phyloP scores from a whole-genome alignment of 2,113 vertebrate genomes.

The Cinclus cinclus region DNA sequence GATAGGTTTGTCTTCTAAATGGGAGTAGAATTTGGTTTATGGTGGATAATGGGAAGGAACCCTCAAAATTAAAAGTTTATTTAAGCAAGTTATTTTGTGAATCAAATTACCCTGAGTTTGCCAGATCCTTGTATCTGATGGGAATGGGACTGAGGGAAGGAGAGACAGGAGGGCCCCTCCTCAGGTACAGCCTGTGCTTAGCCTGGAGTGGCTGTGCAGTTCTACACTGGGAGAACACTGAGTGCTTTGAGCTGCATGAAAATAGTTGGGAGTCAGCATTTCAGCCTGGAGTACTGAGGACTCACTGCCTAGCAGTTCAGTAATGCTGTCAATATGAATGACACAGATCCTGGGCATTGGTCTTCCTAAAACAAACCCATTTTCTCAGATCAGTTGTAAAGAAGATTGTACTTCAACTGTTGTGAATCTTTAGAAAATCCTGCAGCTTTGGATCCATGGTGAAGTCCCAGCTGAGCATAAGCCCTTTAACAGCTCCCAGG shows the following conservation, averaged over 20 bases:
- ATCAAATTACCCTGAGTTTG: background rate
- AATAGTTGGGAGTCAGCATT: background rate
- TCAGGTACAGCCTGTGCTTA: background rate
- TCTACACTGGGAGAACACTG: background rate
- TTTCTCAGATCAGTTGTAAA: background rate
- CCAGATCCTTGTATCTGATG: background rate
- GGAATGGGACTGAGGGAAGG: background rate
- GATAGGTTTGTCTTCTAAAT: background rate
- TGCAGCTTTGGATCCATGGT: background rate
- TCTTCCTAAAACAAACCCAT: background rate
- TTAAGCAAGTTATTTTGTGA: background rate
- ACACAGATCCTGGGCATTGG: background rate
- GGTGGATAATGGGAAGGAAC: background rate
- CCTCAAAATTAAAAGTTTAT: background rate
- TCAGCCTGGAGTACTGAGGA: background rate
- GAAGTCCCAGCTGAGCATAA: background rate
- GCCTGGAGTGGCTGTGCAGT: background rate
- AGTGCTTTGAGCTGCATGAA: background rate
- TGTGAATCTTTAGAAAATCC: background rate
- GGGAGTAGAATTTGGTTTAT: background rate
- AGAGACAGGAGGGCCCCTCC: background rate
- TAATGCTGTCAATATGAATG: rapidly evolving
- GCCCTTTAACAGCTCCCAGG: background rate
- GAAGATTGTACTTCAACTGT: background rate
- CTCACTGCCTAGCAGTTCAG: background rate